Conservation (phyloP, 35 echinoderm and acorn worm species). For the Acanthaster planci region DNA sequence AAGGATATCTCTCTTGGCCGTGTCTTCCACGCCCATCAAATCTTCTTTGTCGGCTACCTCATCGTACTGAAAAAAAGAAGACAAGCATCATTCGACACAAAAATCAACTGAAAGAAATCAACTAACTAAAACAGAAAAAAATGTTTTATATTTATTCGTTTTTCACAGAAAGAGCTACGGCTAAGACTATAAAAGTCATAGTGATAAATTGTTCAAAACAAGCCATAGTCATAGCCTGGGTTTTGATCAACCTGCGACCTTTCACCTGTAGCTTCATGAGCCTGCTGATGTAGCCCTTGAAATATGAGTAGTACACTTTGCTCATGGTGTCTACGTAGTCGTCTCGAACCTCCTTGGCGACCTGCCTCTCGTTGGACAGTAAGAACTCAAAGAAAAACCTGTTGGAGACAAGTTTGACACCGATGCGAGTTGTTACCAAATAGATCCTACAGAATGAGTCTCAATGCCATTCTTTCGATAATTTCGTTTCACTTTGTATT, state of each 20-base stretch:
- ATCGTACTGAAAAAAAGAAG: slow-evolving; percentile 80
- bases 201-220: too few species aligned
- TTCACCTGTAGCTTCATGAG: slow-evolving; percentile 98
- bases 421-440: too few species aligned
- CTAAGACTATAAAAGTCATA: too few species aligned
- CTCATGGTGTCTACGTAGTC: slow-evolving; percentile 99
- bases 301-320: slow-evolving; percentile 97
- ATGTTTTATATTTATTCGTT: too few species aligned
- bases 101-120: too few species aligned
- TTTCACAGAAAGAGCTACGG: too few species aligned
- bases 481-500: too few species aligned
- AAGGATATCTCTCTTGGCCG: slow-evolving; percentile 84
- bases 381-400: slow-evolving; percentile 99
- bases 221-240: too few species aligned
- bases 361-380: slow-evolving; percentile 89
- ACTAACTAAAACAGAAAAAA: too few species aligned
- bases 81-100: neutral
- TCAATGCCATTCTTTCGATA: too few species aligned
- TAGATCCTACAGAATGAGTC: too few species aligned
- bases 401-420: neutral
- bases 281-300: slow-evolving; percentile 95
- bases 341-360: slow-evolving; percentile 97
- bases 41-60: slow-evolving; percentile 99
- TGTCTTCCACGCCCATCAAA: slow-evolving; percentile 94
- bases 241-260: too few species aligned